These are phyloP conservation scores for Drosophila crucigera DNA, from an alignment of 2,888 invertebrate genomes.

Conservation along the genomic window DNA sequence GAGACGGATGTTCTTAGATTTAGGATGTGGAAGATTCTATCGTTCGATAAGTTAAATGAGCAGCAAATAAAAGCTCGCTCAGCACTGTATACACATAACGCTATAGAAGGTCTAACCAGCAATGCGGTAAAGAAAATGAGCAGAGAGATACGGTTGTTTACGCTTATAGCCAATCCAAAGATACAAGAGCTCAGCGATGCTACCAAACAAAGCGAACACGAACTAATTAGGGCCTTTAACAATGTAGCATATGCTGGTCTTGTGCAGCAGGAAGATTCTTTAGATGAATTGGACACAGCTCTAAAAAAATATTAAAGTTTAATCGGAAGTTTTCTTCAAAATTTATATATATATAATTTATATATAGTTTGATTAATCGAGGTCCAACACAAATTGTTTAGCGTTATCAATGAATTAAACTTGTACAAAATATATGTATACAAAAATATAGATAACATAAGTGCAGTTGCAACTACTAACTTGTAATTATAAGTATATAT, in stretches of 20 bases:
- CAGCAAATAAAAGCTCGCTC: not conserved
- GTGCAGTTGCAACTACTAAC: not conserved
- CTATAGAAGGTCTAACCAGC: not conserved
- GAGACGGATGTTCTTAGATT: not conserved
- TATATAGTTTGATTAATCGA: not conserved
- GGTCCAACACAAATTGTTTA: not conserved
- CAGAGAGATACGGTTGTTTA: conserved; percentile 5
- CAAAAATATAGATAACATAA: not conserved
- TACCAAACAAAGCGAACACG: conserved; percentile 18
- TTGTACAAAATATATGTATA: too few species aligned
- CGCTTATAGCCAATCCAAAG: not conserved
- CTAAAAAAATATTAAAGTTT: conserved; percentile 4
- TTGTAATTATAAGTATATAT: not conserved
- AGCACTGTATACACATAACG: conserved; percentile 1
- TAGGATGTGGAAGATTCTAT: not conserved
- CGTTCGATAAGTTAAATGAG: not conserved
- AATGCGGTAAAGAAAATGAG: not conserved
- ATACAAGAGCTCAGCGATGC: conserved; percentile 14
- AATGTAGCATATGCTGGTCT: conserved; percentile 32
- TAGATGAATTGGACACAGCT: not conserved
- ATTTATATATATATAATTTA: not conserved
- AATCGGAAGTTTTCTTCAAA: not conserved
- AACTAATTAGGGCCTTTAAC: conserved; percentile 20
- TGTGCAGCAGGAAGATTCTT: not conserved
- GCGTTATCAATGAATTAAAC: not conserved